These are phyloP conservation scores for Tadarida brasiliensis DNA, from an alignment of 2,797 vertebrate genomes.

Conservation along the genomic window DNA sequence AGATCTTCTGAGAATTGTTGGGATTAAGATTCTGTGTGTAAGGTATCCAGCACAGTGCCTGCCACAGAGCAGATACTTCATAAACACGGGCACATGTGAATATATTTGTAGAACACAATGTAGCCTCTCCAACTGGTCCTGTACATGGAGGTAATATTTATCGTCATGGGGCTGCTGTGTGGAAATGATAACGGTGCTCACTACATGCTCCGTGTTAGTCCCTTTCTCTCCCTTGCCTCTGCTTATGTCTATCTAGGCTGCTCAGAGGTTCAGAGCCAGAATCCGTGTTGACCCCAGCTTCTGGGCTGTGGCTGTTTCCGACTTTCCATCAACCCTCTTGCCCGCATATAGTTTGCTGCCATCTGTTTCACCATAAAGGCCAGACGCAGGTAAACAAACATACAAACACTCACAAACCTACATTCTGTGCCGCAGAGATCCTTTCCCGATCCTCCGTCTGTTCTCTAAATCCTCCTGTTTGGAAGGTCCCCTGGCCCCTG, in stretches of 20 bases:
- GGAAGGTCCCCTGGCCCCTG: background rate
- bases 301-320: background rate
- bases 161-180: background rate
- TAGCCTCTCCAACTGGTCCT: background rate
- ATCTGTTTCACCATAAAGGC: constrained; percentile 14
- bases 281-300: background rate
- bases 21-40: background rate
- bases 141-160: background rate
- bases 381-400: constrained; percentile 44
- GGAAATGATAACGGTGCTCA: background rate
- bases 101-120: background rate
- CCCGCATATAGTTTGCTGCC: background rate
- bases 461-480: background rate
- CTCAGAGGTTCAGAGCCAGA: background rate
- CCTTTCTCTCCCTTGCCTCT: background rate
- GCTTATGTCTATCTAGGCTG: background rate
- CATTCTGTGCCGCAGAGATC: background rate
- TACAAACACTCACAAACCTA: background rate
- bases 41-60: background rate
- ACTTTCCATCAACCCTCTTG: background rate
- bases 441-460: background rate
- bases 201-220: background rate
- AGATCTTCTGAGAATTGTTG: background rate
- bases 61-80: background rate
- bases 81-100: background rate